phyloP scores from a whole-genome alignment of 2,888 invertebrate genomes.

The Apamea anceps region DNA sequence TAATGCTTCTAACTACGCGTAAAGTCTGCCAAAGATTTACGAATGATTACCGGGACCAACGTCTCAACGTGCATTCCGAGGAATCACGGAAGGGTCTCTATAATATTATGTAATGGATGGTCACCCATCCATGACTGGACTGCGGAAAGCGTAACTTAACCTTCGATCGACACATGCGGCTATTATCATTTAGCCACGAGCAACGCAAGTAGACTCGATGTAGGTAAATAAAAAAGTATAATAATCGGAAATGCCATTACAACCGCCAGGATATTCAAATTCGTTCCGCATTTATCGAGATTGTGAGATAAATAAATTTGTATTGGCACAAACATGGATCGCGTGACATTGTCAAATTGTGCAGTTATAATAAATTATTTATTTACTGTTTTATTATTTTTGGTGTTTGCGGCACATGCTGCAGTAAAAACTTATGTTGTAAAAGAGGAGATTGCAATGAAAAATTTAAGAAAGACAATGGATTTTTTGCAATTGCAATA shows the following conservation, averaged over 20 bases:
- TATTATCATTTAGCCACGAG: not conserved
- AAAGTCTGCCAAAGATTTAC: not conserved
- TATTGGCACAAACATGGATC: conserved; percentile 27
- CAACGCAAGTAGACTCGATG: not conserved
- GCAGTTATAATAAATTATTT: conserved; percentile 24
- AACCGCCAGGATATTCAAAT: conserved; percentile 49
- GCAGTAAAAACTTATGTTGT: not conserved
- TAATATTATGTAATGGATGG: too few relatives aligned
- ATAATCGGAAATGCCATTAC: conserved; percentile 44
- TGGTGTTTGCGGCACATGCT: not conserved
- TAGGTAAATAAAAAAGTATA: conserved; percentile 22
- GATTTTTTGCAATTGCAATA: too few relatives aligned
- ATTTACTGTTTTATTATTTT: conserved; percentile 22
- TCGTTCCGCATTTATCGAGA: conserved; percentile 49
- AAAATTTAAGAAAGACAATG: not conserved
- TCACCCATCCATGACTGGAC: not conserved
- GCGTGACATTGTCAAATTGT: conserved; percentile 50
- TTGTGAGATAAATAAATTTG: conserved; percentile 49
- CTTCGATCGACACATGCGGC: too few relatives aligned
- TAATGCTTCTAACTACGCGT: not conserved
- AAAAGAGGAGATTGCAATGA: not conserved
- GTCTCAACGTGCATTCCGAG: not conserved
- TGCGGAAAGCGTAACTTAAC: too few relatives aligned
- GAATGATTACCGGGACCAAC: not conserved
- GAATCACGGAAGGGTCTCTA: not conserved